These are phyloP conservation scores for Cranoglanis bouderius DNA, from an alignment of 2,113 vertebrate genomes.

Conservation along the genomic window DNA sequence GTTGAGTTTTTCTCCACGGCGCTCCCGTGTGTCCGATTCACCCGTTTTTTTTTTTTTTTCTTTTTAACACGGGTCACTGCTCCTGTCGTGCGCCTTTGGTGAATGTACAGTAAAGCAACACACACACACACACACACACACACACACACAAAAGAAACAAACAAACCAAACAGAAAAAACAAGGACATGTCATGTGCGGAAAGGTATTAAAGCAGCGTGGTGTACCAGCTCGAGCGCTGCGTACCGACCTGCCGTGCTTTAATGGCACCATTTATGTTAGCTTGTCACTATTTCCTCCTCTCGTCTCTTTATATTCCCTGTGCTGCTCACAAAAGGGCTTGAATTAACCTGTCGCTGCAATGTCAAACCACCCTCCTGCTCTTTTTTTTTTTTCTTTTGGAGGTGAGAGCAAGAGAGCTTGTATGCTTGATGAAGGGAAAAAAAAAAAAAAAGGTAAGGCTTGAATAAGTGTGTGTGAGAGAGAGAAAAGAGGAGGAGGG, in stretches of 20 bases:
- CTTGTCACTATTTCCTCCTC: constrained; percentile 39
- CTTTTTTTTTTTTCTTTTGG: constrained; percentile 18
- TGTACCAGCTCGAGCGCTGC: background rate
- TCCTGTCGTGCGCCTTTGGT: background rate
- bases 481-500: constrained; percentile 50
- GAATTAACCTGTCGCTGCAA: constrained; percentile 70
- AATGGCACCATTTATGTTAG: constrained; percentile 63
- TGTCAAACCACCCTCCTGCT: constrained; percentile 58
- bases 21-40: background rate
- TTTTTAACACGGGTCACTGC: constrained; percentile 20
- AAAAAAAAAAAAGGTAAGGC: background rate
- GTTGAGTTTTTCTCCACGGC: background rate
- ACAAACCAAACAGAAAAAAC: background rate
- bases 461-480: constrained; percentile 27
- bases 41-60: background rate
- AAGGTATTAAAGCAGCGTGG: constrained; percentile 34
- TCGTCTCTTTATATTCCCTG: constrained; percentile 21
- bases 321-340: constrained; percentile 39
- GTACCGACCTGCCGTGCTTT: constrained; percentile 35
- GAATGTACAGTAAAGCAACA: constrained; percentile 39
- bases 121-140: too few relatives aligned
- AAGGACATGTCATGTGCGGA: constrained; percentile 21
- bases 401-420: constrained; percentile 28
- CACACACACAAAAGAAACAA: background rate
- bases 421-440: constrained; percentile 3